These are phyloP conservation scores for Myxocyprinus asiaticus DNA, from an alignment of 2,113 vertebrate species.

Conservation along the genomic window DNA sequence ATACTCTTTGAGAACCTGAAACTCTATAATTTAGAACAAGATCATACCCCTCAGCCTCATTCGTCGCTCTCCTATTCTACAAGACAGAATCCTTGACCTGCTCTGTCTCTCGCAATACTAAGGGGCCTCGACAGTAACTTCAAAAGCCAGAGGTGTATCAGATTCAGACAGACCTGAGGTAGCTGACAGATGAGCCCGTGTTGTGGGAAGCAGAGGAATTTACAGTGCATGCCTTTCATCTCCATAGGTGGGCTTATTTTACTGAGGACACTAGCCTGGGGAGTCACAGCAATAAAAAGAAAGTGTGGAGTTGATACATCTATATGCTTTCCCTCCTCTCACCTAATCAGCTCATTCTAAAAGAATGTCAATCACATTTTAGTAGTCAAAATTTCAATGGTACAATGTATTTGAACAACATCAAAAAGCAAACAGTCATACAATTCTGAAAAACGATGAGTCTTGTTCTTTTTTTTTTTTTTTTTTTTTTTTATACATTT, in stretches of 20 bases:
- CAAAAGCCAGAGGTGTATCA: slow-evolving; percentile 75
- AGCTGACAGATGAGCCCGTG: slow-evolving; percentile 71
- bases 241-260: slow-evolving; percentile 73
- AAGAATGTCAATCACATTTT: not conserved
- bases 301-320: slow-evolving; percentile 59
- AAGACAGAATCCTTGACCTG: slow-evolving; percentile 11
- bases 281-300: slow-evolving; percentile 71
- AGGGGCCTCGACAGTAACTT: slow-evolving; percentile 64
- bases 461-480: slow-evolving; percentile 49
- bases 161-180: slow-evolving; percentile 73
- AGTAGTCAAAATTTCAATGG: not conserved
- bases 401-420: not conserved
- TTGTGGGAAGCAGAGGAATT: slow-evolving; percentile 75
- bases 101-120: slow-evolving; percentile 28
- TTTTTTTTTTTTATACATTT: slow-evolving; percentile 71
- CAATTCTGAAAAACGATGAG: slow-evolving; percentile 18
- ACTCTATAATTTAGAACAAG: not conserved
- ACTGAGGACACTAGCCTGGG: slow-evolving; percentile 32
- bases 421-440: not conserved
- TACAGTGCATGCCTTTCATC: slow-evolving; percentile 79
- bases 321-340: slow-evolving; percentile 16
- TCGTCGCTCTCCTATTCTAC: not conserved
- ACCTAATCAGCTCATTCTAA: not conserved
- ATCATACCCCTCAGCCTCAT: slow-evolving; percentile 2
- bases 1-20: not conserved